Conservation (phyloP, 1,140 invertebrate species). For the fruit fly (Drosophila melanogaster) region DNA sequence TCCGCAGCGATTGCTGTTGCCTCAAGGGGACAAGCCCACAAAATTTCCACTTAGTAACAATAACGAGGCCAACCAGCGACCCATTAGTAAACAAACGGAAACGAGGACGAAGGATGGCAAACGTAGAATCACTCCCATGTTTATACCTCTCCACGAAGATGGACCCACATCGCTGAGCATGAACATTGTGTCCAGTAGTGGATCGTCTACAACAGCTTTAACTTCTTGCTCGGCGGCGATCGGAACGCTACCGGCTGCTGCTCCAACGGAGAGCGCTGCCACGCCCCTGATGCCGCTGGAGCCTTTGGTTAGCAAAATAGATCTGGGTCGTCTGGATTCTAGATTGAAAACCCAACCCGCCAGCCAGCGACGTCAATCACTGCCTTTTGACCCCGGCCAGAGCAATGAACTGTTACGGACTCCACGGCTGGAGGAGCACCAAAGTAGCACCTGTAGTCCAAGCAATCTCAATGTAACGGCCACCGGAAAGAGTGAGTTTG, state of each 20-base stretch:
- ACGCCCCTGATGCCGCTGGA: slow-evolving; percentile 30
- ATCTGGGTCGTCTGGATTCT: slow-evolving; percentile 32
- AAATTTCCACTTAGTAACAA: slow-evolving; percentile 24
- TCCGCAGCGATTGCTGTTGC: slow-evolving; percentile 6
- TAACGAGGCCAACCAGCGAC: slow-evolving; percentile 84
- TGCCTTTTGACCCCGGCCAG: slow-evolving; percentile 11
- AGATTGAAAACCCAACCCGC: slow-evolving; percentile 22
- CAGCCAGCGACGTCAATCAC: slow-evolving; percentile 30
- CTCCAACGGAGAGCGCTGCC: slow-evolving; percentile 24
- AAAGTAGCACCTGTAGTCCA: slow-evolving; percentile 46
- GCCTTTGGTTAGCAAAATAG: slow-evolving; percentile 24
- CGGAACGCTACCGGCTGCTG: background rate
- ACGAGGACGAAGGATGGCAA: slow-evolving; percentile 96
- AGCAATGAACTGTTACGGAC: slow-evolving; percentile 1
- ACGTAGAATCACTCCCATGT: slow-evolving; percentile 97
- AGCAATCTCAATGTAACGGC: slow-evolving; percentile 60
- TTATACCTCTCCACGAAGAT: slow-evolving; percentile 90
- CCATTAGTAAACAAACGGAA: slow-evolving; percentile 97
- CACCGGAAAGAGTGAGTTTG: slow-evolving; percentile 67
- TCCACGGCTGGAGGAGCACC: slow-evolving; percentile 39
- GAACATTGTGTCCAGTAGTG: slow-evolving; percentile 17
- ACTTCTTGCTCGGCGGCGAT: slow-evolving; percentile 10
- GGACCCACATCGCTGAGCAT: slow-evolving; percentile 83
- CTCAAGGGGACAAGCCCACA: slow-evolving; percentile 2
- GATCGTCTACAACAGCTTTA: background rate